phyloP scores from a whole-genome alignment of 2,113 vertebrate genomes.

The Urocynchramus pylzowi region DNA sequence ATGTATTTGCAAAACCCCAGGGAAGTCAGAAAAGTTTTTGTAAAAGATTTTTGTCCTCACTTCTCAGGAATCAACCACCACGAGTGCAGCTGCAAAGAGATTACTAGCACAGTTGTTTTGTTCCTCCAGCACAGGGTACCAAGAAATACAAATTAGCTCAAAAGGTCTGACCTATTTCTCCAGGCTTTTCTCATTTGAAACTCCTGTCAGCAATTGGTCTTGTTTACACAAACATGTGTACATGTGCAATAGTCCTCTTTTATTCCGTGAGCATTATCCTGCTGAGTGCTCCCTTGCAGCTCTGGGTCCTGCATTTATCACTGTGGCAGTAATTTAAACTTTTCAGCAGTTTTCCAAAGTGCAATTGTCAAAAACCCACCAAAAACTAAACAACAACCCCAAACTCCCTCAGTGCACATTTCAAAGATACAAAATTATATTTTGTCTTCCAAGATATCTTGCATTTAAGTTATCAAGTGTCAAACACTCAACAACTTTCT shows the following conservation, averaged over 20 bases:
- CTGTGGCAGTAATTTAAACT: background rate
- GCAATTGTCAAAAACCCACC: accelerated
- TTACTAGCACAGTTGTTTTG: background rate
- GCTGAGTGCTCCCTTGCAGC: background rate
- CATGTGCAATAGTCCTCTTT: background rate
- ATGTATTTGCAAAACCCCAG: background rate
- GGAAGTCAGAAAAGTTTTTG: background rate
- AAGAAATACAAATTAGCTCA: background rate
- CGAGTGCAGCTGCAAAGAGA: background rate
- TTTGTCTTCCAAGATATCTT: background rate
- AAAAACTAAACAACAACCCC: accelerated
- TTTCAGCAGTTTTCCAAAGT: background rate
- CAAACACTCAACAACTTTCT: background rate
- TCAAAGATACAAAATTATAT: background rate
- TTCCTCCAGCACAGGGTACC: background rate
- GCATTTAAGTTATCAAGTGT: background rate
- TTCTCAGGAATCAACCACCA: accelerated
- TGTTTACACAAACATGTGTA: background rate
- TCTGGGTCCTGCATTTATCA: background rate
- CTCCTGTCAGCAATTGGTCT: background rate
- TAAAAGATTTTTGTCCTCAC: background rate
- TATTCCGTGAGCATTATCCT: background rate
- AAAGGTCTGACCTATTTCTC: background rate
- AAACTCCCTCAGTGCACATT: background rate
- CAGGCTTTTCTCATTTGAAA: background rate